Base-by-base conservation (phyloP, 2,888 invertebrate species). In the Thera obeliscata region DNA sequence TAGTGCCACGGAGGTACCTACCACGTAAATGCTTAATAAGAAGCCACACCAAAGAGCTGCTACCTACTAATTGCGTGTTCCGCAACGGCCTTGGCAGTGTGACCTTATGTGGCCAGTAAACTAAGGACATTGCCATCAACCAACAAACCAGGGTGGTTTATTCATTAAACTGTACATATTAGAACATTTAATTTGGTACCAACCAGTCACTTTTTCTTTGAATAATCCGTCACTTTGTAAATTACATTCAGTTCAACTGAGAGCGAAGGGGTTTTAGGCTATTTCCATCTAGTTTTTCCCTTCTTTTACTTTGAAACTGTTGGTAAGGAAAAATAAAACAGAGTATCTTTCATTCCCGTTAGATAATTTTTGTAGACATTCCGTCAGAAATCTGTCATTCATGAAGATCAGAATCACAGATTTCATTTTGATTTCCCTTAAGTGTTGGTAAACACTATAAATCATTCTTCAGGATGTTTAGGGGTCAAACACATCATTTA, bases 11-110 rank as follows among this genome's bases (percentile, higher is more conserved):
- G n/a, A 49, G 12, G 12, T 22, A 52, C 54, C 55, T 22, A 52
- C 54, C 55, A 35, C 55, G 54, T 61, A 61, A 66, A 58, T 62
- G 62, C 56, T 54, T 66, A 61, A 52, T 56, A 80, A 75, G 87
- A 88, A 87, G 84, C 86, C 86, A 72, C 78, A 83, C 79, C 81
- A 86, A 85, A 84, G 84, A 84, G 79, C 69, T 22, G 22, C 64
- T 65, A 69, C 77, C 78, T 75, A 76, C 84, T 89, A 87, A 88
- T 88, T 85, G 85, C 82, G 81, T 83, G 81, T 75, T 81, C 78
- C 78, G 72, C 76, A 66, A 70, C 76, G 84, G 75, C 88, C 89
- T 89, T 88, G 85, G 76, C 72, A 75, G 69, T 68, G 71, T 79
- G 81, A 87, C 89, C 87, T 87, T 83, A 81, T 73, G 68, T 77